Base-by-base conservation (phyloP, 1,140 invertebrate species). In the Bombus pyrosoma region DNA sequence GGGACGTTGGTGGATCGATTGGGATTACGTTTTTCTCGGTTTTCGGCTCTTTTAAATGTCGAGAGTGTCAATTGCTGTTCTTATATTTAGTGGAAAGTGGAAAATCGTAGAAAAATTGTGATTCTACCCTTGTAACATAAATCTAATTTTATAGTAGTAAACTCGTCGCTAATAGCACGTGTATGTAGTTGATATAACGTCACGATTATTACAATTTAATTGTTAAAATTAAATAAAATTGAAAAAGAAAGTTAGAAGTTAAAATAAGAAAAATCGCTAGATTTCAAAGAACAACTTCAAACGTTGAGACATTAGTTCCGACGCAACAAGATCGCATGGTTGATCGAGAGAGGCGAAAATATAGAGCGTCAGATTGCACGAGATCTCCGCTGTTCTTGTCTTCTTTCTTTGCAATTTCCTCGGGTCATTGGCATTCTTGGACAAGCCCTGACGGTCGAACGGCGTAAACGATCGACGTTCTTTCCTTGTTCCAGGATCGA, bases 351-450 rank as follows among this genome's bases (percentile, higher is more conserved):
- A 77, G 37, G n/a, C 28, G 37, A 77, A 64, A 75, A 57, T 59
- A 32, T 34, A 37, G 74, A 41, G 6, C 57, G 57, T 32, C 75
- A 18, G 3, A 28, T 32, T 41, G 57, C 28, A 62, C 57, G 28
- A 32, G 15, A 13, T 28, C 3, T 9, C n/a, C 57, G 78, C 64
- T 18, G 37, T 64, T 85, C 81, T 62, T 81, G 76, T 57, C 64
- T 37, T 85, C 66, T 77, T 71, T 39, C 79, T 66, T 62, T 64
- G 87, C 64, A 88, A 87, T 87, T 81, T 87, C 75, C 81, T 53
- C 80, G 68, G 87, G 79, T 90, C 89, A 84, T 90, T 86, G 87
- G 78, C 89, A 90, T 89, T 89, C 79, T 78, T 85, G 62, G 75
- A 64, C 74, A 62, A 86, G 8, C 62, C 78, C 78, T 85, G 71